These are phyloP conservation scores for Chymomyza amoena DNA, from an alignment of 2,888 invertebrate genomes.

Conservation along the genomic window DNA sequence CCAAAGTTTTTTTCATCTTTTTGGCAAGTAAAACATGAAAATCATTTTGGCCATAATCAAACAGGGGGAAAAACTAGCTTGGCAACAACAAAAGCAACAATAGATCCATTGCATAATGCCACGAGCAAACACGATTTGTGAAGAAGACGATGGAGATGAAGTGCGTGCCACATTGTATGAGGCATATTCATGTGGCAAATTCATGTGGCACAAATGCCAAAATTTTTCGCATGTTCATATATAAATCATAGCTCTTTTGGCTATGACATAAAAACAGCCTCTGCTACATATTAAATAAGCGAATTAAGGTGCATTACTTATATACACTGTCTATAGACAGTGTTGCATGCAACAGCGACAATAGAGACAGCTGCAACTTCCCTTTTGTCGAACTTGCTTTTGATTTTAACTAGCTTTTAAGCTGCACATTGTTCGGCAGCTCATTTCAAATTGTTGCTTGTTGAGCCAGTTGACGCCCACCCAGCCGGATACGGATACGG, in stretches of 20 bases:
- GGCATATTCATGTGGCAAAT: background rate
- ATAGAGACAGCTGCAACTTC: slow-evolving; percentile 17
- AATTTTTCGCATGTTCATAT: slow-evolving; percentile 64
- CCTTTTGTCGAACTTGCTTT: background rate
- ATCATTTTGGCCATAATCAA: background rate
- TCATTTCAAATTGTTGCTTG: background rate
- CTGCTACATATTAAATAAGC: background rate
- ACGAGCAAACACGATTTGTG: slow-evolving; percentile 64
- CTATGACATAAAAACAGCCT: slow-evolving; percentile 31
- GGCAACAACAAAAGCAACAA: slow-evolving; percentile 39
- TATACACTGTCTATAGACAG: background rate
- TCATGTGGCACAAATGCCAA: slow-evolving; percentile 16
- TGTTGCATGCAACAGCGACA: slow-evolving; percentile 10
- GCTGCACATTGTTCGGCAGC: background rate
- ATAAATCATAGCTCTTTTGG: slow-evolving; percentile 43
- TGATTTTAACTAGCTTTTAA: background rate
- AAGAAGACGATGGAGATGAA: background rate
- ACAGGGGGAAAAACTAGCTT: slow-evolving; percentile 19
- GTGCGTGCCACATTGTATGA: background rate
- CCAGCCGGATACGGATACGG: background rate
- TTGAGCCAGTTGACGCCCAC: background rate
- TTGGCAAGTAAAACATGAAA: background rate
- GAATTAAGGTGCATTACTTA: background rate
- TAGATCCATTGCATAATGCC: slow-evolving; percentile 56
- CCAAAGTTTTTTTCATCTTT: slow-evolving; percentile 6